Base-by-base conservation (phyloP, 92 coral and sea anemone species). In the Palythoa heliodiscus region DNA sequence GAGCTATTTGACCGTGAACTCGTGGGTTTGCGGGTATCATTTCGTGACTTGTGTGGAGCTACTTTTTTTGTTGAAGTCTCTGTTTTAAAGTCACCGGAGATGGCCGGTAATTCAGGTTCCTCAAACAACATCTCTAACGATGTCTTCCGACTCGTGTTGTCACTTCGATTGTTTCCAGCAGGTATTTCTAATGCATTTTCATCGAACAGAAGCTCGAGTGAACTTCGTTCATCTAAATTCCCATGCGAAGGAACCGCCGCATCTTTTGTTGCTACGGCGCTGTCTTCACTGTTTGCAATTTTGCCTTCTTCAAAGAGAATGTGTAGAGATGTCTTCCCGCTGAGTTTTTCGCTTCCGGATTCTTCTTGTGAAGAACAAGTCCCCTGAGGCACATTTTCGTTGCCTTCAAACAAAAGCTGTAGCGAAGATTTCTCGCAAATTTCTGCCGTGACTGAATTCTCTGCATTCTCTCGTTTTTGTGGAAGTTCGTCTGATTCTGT, bases 231-330 rank as follows among this genome's bases (percentile, higher is more conserved):
- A 47, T 22, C 84, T 1, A 80, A 24, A 23, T 23, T 64, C 29
- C 23, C 73, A 43, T 55, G 17, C 13, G 60, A 48, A 20, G 84
- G 47, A 0, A 23, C 64, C 9, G 60, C 40, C 40, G 14, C 52
- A 29, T 25, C 10, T 15, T 60, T 70, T n/a, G 61, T 15, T 7
- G 1, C 74, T 48, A 40, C 63, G 15, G 84, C 9, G 61, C 66
- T 64, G 23, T 22, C n/a, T 64, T 4, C 84, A 66, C 43, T 53
- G 19, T 87, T 75, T 52, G 58, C 75, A 68, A 68, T 52, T 15
- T 75, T n/a, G 14, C 73, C 43, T 76, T 90, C 93, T 14, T 90
- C 88, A 39, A 90, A 87, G 11, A 87, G 90, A 29, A 83, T 75
- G 76, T 90, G 91, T 40, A 87, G 68, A 4, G 93, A 90, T 0